These are phyloP conservation scores for Colletes gigas DNA, from an alignment of 1,140 invertebrate genomes.

Conservation along the genomic window DNA sequence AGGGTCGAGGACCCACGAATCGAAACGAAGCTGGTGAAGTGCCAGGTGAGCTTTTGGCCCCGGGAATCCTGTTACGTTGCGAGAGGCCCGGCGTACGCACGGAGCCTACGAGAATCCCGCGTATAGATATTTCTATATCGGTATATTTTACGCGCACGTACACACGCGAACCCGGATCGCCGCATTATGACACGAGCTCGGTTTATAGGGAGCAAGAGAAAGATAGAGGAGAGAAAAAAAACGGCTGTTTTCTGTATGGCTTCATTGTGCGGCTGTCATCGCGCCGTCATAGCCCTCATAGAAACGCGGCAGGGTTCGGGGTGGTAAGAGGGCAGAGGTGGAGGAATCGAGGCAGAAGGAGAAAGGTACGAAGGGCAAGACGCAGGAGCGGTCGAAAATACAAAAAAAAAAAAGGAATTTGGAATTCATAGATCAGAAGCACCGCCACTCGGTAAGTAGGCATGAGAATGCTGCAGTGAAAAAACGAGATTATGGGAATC, in stretches of 20 bases:
- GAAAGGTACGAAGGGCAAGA: not conserved
- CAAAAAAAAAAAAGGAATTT: constrained; percentile 40
- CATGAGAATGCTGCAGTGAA: constrained; percentile 54
- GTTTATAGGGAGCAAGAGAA: constrained; percentile 54
- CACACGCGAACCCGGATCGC: constrained; percentile 44
- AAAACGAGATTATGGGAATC: constrained; percentile 68
- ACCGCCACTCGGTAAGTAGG: constrained; percentile 63
- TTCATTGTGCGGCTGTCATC: constrained; percentile 77
- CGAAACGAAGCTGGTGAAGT: constrained; percentile 69
- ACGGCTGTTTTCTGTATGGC: constrained; percentile 71
- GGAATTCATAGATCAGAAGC: constrained; percentile 73
- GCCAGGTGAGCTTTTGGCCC: constrained; percentile 67
- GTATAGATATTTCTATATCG: not conserved
- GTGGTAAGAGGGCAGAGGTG: constrained; percentile 43
- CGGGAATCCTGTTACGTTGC: constrained; percentile 60
- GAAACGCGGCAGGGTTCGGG: constrained; percentile 55
- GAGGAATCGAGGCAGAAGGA: constrained; percentile 7
- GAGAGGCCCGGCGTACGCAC: not conserved
- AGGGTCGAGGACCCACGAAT: constrained; percentile 15
- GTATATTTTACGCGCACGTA: constrained; percentile 13
- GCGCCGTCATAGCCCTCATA: constrained; percentile 64
- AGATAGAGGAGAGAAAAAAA: constrained; percentile 37
- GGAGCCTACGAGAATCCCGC: too few relatives aligned
- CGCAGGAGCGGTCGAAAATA: not conserved
- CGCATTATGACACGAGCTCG: constrained; percentile 74